Evolutionary conservation across 1,140 invertebrate genomes (phyloP).

Genomic region (Heliconius congener): DNA sequence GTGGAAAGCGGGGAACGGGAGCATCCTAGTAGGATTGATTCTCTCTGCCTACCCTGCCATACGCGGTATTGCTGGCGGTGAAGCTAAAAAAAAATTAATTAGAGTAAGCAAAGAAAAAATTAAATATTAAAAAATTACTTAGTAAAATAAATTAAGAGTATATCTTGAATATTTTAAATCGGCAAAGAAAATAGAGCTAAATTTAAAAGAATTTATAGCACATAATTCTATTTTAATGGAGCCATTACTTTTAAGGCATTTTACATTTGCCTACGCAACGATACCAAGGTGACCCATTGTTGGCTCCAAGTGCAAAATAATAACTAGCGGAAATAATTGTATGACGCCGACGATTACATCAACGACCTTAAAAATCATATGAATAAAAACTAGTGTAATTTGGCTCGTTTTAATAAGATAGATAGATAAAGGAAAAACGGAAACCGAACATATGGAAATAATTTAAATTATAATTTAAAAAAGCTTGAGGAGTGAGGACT

Average conservation of each 20-base stretch:
- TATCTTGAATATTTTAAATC: not conserved
- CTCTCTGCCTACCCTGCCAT: no score
- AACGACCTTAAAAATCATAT: constrained; percentile 25
- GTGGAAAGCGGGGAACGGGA: no score
- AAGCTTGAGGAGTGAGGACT: no score
- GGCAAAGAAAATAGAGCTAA: not conserved
- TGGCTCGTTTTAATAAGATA: not conserved
- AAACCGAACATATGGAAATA: no score
- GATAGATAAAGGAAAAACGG: not conserved
- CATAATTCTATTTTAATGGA: constrained; percentile 11
- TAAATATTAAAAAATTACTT: no score
- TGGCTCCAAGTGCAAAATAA: constrained; percentile 52
- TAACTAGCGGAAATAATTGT: constrained; percentile 45
- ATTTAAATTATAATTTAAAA: no score
- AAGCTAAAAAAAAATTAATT: no score
- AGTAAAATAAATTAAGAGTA: no score
- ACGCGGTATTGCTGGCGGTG: no score
- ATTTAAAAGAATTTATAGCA: not conserved
- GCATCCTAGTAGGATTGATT: no score
- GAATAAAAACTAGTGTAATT: not conserved
- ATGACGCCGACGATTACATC: constrained; percentile 30
- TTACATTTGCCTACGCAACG: constrained; percentile 27
- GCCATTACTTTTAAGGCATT: constrained; percentile 25
- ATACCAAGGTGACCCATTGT: constrained; percentile 46
- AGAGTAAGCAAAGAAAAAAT: no score